Percentiles rank a stretch among this genome's conserved stretches.
Evolutionary conservation across 2,797 vertebrate species (phyloP).

Genomic region (Aplochiton taeniatus): DNA sequence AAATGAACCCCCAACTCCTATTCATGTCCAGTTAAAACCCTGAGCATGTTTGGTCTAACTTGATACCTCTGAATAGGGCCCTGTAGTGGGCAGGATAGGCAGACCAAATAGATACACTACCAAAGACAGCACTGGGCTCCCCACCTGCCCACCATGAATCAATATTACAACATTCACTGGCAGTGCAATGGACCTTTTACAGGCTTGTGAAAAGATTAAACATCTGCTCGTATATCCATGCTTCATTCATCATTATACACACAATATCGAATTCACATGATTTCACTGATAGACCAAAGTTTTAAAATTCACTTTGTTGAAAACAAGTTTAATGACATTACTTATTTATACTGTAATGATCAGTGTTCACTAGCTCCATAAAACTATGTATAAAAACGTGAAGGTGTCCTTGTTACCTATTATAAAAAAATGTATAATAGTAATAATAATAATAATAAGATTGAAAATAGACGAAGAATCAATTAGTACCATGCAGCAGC

Average conservation of each 20-base stretch:
- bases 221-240: slow-evolving; percentile 73
- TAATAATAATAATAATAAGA: no score
- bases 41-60: slow-evolving; percentile 63
- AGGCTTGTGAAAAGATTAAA: slow-evolving; percentile 76
- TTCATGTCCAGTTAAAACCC: slow-evolving; percentile 45
- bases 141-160: slow-evolving; percentile 78
- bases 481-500: no score
- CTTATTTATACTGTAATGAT: no score
- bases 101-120: slow-evolving; percentile 76
- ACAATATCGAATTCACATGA: slow-evolving; percentile 48
- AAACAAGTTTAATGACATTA: neutral
- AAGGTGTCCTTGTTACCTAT: no score
- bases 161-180: slow-evolving; percentile 73
- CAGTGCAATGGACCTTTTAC: slow-evolving; percentile 74
- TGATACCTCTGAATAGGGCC: slow-evolving; percentile 63
- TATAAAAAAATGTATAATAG: no score
- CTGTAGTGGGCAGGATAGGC: slow-evolving; percentile 67
- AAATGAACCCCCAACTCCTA: slow-evolving; percentile 53
- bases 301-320: neutral
- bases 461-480: no score
- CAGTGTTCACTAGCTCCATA: no score
- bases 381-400: no score
- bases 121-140: slow-evolving; percentile 69
- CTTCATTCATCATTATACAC: slow-evolving; percentile 64
- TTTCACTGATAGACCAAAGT: slow-evolving; percentile 1